Conservation (phyloP, 2,113 vertebrate species). For the Ictalurus furcatus region DNA sequence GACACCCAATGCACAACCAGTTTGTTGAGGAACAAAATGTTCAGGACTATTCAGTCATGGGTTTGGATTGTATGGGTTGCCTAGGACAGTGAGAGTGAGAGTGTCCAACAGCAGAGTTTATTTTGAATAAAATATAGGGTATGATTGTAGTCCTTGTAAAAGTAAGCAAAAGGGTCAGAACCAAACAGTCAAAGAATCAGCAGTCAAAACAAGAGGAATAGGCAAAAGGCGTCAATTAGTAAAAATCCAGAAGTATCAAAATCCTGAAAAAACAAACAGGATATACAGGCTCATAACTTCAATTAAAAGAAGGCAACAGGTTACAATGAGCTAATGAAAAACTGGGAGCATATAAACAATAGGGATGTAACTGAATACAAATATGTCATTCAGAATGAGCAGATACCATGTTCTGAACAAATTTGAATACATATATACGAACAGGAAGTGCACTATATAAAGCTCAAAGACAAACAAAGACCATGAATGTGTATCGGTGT, state of each 20-base stretch:
- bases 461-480: neutral
- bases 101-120: neutral
- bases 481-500: neutral
- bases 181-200: neutral
- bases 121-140: neutral
- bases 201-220: neutral
- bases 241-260: neutral
- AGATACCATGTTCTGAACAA: neutral
- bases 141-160: neutral
- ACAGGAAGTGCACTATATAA: neutral
- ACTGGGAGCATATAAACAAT: neutral
- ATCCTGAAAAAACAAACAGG: neutral
- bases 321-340: neutral
- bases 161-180: neutral
- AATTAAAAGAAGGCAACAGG: neutral
- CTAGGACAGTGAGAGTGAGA: neutral
- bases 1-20: neutral
- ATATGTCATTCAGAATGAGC: neutral
- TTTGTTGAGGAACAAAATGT: neutral
- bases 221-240: neutral
- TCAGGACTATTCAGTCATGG: neutral
- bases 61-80: neutral
- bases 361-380: neutral
- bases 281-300: neutral
- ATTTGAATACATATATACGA: neutral